Evolutionary conservation across 2,113 vertebrate genomes (phyloP).

Genomic region (Struthidea cinerea): DNA sequence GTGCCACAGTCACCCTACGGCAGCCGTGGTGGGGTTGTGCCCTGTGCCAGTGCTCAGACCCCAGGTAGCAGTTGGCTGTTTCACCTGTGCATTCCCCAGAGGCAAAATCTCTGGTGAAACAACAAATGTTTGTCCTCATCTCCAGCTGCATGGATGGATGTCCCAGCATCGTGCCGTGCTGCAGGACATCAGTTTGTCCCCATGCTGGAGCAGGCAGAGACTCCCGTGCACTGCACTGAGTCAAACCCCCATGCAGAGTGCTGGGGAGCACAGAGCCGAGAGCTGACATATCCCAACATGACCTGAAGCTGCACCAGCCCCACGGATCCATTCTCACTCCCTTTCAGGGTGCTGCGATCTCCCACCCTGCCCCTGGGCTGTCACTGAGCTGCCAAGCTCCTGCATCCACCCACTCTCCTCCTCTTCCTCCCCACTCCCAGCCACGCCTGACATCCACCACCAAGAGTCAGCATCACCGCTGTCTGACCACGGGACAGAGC

Average conservation of each 20-base stretch:
- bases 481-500: background rate
- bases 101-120: background rate
- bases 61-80: background rate
- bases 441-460: background rate
- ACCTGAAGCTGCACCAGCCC: background rate
- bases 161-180: background rate
- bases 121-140: background rate
- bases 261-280: background rate
- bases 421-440: background rate
- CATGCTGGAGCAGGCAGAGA: background rate
- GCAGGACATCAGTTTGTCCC: background rate
- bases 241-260: background rate
- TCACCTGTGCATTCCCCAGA: background rate
- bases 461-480: background rate
- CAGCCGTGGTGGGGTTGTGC: accelerated
- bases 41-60: accelerated
- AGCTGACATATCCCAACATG: background rate
- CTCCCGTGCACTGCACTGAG: background rate
- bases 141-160: background rate
- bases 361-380: background rate
- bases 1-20: accelerated
- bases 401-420: background rate
- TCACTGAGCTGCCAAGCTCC: background rate
- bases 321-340: background rate
- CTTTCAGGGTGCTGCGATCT: background rate